phyloP scores from a whole-genome alignment of 2,113 vertebrate species.

The Platichthys flesus region DNA sequence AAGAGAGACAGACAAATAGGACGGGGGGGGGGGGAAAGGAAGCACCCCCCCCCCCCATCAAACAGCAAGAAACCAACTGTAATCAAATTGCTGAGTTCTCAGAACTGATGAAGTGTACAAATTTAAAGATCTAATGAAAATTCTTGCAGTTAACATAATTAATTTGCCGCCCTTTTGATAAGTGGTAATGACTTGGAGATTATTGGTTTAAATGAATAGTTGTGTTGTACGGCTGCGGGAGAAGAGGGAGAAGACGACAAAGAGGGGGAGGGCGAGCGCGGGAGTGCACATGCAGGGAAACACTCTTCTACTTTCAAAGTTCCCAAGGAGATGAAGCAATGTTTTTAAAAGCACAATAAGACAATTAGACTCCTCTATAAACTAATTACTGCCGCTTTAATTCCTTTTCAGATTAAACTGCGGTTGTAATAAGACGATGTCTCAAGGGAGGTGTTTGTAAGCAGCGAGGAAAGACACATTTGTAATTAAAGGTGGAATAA shows the following conservation, averaged over 20 bases:
- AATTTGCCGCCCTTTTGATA: constrained; percentile 82
- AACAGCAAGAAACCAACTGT: constrained; percentile 77
- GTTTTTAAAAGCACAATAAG: constrained; percentile 78
- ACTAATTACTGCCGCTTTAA: constrained; percentile 82
- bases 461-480: constrained; percentile 65
- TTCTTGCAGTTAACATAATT: constrained; percentile 79
- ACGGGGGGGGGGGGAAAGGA: constrained; percentile 40
- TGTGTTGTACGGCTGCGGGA: constrained; percentile 62
- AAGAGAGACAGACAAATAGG: constrained; percentile 40
- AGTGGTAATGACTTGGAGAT: constrained; percentile 81
- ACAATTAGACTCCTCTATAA: constrained; percentile 81
- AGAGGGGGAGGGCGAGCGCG: constrained; percentile 20
- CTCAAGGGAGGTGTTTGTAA: constrained; percentile 76
- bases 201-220: constrained; percentile 82
- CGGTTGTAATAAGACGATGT: constrained; percentile 74
- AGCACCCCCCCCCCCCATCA: constrained; percentile 76
- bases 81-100: constrained; percentile 80
- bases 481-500: constrained; percentile 79
- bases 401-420: constrained; percentile 81
- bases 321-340: constrained; percentile 77
- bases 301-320: constrained; percentile 77
- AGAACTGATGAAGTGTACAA: constrained; percentile 79
- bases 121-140: constrained; percentile 82
- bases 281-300: constrained; percentile 44
- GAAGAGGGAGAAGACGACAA: constrained; percentile 54